These are phyloP conservation scores for Arenicola marina DNA, from an alignment of 2,888 invertebrate genomes.

Conservation along the genomic window DNA sequence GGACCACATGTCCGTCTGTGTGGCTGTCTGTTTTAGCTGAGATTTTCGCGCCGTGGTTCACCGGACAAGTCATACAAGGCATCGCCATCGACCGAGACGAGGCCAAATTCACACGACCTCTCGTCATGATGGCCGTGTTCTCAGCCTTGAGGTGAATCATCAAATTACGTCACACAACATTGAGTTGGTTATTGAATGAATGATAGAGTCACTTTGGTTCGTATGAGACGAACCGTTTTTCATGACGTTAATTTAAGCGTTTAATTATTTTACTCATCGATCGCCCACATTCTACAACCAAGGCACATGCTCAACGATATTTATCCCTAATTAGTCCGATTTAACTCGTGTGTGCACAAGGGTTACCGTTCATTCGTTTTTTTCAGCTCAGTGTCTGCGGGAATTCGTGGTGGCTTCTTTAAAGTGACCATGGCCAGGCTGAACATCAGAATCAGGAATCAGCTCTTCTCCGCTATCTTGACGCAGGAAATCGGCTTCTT, in stretches of 20 bases:
- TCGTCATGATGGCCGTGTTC: conserved; percentile 43
- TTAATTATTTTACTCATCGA: background rate
- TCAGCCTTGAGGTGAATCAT: conserved; percentile 38
- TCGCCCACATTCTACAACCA: background rate
- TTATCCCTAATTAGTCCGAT: too few species aligned
- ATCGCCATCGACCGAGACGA: conserved; percentile 58
- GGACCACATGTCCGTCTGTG: background rate
- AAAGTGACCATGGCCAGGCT: conserved; percentile 55
- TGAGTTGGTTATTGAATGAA: background rate
- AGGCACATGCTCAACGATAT: too few species aligned
- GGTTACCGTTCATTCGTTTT: background rate
- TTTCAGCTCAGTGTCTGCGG: conserved; percentile 53
- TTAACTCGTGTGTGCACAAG: too few species aligned
- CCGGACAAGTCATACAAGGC: conserved; percentile 60
- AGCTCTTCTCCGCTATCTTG: conserved; percentile 54
- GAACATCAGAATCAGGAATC: conserved; percentile 51
- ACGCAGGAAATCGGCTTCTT: conserved; percentile 60
- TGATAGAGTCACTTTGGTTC: background rate
- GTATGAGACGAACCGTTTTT: conserved; percentile 1
- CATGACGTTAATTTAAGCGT: background rate
- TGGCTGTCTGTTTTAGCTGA: conserved; percentile 43
- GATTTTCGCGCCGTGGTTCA: conserved; percentile 61
- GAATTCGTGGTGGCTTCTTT: conserved; percentile 58
- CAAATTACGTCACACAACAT: background rate
- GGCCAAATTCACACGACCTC: conserved; percentile 45